Conservation (phyloP, 1,140 invertebrate species). For the Anastatus disparis region DNA sequence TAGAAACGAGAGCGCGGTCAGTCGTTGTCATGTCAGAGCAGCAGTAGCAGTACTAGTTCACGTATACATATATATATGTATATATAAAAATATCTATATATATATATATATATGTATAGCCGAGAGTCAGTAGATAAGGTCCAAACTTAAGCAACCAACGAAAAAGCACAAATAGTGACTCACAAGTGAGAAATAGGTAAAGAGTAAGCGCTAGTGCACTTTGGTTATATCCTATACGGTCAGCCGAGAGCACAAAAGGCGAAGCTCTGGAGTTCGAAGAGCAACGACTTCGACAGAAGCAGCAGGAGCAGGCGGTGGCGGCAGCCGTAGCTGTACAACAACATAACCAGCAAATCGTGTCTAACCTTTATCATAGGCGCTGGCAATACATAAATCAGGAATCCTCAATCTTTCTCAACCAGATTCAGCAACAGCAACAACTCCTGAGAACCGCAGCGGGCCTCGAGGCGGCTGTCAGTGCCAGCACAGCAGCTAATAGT, state of each 20-base stretch:
- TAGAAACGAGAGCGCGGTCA: neutral
- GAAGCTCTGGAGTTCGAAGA: conserved; percentile 37
- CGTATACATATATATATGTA: neutral
- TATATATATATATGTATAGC: too few species aligned
- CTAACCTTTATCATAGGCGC: neutral
- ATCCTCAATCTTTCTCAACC: too few species aligned
- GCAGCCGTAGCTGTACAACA: neutral
- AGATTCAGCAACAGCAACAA: neutral
- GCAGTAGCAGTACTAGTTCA: neutral
- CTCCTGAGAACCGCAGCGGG: neutral
- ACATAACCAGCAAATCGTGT: too few species aligned
- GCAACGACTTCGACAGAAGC: conserved; percentile 20
- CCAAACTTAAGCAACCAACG: too few species aligned
- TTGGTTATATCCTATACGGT: too few species aligned
- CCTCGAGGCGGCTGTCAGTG: neutral
- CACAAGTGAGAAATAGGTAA: too few species aligned
- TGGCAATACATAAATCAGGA: neutral
- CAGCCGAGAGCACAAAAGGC: conserved; percentile 1
- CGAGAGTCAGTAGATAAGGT: neutral
- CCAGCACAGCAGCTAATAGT: neutral
- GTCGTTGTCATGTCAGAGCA: conserved; percentile 10
- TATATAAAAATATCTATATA: too few species aligned
- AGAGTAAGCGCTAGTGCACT: too few species aligned
- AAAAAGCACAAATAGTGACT: too few species aligned
- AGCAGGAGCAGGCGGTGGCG: conserved; percentile 8